phyloP scores from a whole-genome alignment of 1,140 invertebrate genomes.

The Vanessa tameamea region DNA sequence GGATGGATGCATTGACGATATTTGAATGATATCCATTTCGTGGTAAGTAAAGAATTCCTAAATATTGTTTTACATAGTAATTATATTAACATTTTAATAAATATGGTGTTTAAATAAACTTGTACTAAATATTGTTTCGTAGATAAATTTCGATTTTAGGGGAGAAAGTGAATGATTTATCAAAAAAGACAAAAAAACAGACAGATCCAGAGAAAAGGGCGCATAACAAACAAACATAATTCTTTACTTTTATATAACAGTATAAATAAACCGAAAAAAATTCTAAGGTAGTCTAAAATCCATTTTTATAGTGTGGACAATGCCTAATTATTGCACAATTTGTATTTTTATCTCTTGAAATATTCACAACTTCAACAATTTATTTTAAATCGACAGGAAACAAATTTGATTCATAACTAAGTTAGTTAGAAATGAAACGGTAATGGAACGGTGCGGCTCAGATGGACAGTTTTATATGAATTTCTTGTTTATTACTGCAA shows the following conservation, averaged over 20 bases:
- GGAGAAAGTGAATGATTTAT: no score
- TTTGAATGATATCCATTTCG: neutral
- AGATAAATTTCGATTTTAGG: no score
- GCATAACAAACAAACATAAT: no score
- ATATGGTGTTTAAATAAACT: no score
- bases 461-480: neutral
- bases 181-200: no score
- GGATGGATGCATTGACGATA: neutral
- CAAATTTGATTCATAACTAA: conserved; percentile 30
- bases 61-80: no score
- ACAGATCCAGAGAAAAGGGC: no score
- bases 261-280: no score
- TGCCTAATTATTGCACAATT: neutral
- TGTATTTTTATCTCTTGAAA: neutral
- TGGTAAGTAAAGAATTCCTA: neutral
- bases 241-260: no score
- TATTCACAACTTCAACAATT: neutral
- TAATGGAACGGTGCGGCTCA: conserved; percentile 34
- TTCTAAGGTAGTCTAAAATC: no score
- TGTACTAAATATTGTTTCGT: no score
- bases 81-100: no score
- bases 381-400: conserved; percentile 14
- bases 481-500: conserved; percentile 3
- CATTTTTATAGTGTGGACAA: neutral
- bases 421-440: conserved; percentile 39